Base-by-base conservation (phyloP, 2,888 invertebrate genomes). In the Strigamia transsilvanica region DNA sequence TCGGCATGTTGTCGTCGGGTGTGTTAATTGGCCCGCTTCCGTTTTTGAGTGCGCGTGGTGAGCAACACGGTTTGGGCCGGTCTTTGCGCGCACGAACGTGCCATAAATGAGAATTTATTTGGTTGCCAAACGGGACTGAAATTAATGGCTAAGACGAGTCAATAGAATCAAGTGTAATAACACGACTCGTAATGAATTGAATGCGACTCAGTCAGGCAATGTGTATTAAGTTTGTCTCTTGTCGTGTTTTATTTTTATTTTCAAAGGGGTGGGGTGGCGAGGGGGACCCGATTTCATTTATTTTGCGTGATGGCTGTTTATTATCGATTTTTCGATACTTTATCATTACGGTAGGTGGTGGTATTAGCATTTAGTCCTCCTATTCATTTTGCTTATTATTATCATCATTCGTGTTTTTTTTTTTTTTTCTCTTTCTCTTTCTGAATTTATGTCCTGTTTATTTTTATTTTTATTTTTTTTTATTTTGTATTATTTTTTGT, bases 81-180 rank as follows among this genome's bases (percentile, higher is more conserved):
- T 79, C 42, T 42, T 79, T 79, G 42, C 79, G 42, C 79, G 38
- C 38, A 79, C 38, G 79, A 42, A 79, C 79, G 38, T 79, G 38
- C 79, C 42, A 38, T 42, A 42, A 79, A 79, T 42, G 38, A 79
- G 79, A 42, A 79, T 79, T 79, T 79, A 79, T 79, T 42, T 79
- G 38, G 41, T 42, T 79, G 38, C 42, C 38, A 79, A 79, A 79
- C 42, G 79, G 42, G 79, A 79, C 38, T 79, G 79, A 79, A 79
- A 79, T 79, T 79, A 79, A 79, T 79, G 79, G 79, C 42, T 79
- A 23, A 38, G 41, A 79, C 79, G 79, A 79, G 79, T 79, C 79
- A 79, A 79, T 79, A 79, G 79, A 79, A 79, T 42, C 73, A 73
- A 73, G 73, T 73, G 73, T 73, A 73, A 73, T 73, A 73, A 73